Conservation (phyloP, 2,888 invertebrate genomes). For the Trachelus iudaicus region DNA sequence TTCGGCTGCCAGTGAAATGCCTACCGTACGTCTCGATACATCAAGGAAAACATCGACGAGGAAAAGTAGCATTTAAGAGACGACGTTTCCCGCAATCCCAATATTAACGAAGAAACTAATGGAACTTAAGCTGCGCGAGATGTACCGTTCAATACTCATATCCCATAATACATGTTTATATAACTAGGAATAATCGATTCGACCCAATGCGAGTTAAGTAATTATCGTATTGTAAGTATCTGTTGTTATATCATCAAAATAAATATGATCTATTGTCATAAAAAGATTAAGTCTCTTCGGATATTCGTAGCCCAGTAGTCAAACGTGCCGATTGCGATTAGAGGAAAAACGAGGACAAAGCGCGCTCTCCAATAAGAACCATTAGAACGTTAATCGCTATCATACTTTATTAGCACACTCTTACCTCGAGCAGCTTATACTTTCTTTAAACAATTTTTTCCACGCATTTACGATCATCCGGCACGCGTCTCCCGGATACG, state of each 20-base stretch:
- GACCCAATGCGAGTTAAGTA: constrained; percentile 38
- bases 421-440: not conserved
- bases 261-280: constrained; percentile 43
- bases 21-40: not conserved
- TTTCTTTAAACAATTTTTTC: not conserved
- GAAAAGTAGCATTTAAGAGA: not conserved
- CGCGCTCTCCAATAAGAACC: not conserved
- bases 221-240: constrained; percentile 45
- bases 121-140: constrained; percentile 26
- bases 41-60: not conserved
- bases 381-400: not conserved
- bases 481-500: not conserved
- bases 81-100: not conserved
- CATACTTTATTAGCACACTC: not conserved
- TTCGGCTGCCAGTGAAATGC: not conserved
- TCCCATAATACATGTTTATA: constrained; percentile 30
- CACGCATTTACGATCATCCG: not conserved
- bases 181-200: constrained; percentile 21
- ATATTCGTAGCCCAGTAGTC: not conserved
- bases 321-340: not conserved
- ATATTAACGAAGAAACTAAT: not conserved
- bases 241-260: constrained; percentile 49
- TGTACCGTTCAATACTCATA: constrained; percentile 41
- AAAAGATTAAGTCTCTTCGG: constrained; percentile 2
- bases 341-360: not conserved